Percentiles rank a stretch among this genome's conserved stretches.
These are phyloP conservation scores for Byasa hedistus DNA, from an alignment of 2,888 invertebrate species.

Conservation along the genomic window DNA sequence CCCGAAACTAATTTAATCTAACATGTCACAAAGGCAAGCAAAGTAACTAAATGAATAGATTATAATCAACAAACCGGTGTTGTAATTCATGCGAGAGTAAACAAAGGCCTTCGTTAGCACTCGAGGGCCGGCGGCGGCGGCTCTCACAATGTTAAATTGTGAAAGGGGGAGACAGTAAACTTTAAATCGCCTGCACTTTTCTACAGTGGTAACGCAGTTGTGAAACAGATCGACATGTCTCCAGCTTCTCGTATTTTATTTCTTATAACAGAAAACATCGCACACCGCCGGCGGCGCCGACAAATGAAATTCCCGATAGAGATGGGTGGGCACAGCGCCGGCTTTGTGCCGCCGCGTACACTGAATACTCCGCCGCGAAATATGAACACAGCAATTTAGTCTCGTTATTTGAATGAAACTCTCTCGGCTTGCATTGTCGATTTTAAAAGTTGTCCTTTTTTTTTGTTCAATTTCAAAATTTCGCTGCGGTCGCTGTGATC, in stretches of 20 bases:
- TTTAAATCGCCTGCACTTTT: too few relatives aligned
- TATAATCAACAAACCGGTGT: slow-evolving; percentile 52
- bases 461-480: slow-evolving; percentile 27
- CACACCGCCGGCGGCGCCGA: slow-evolving; percentile 50
- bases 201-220: too few relatives aligned
- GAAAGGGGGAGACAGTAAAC: too few relatives aligned
- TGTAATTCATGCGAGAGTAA: slow-evolving; percentile 45
- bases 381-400: slow-evolving; percentile 42
- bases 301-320: slow-evolving; percentile 72
- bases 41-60: slow-evolving; percentile 45
- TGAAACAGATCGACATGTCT: too few relatives aligned
- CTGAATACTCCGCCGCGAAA: slow-evolving; percentile 40
- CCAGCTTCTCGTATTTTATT: too few relatives aligned
- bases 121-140: slow-evolving; percentile 9
- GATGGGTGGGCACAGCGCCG: slow-evolving; percentile 56
- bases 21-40: slow-evolving; percentile 44
- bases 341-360: slow-evolving; percentile 58
- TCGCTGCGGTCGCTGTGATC: slow-evolving; percentile 15
- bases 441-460: slow-evolving; percentile 36
- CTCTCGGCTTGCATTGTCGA: slow-evolving; percentile 33
- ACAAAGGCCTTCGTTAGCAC: slow-evolving; percentile 32
- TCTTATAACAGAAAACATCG: slow-evolving; percentile 49
- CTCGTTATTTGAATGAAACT: slow-evolving; percentile 34
- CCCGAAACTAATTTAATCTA: slow-evolving; percentile 36
- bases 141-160: too few relatives aligned